These are phyloP conservation scores for Euura lappo DNA, from an alignment of 1,140 invertebrate species.

Conservation along the genomic window DNA sequence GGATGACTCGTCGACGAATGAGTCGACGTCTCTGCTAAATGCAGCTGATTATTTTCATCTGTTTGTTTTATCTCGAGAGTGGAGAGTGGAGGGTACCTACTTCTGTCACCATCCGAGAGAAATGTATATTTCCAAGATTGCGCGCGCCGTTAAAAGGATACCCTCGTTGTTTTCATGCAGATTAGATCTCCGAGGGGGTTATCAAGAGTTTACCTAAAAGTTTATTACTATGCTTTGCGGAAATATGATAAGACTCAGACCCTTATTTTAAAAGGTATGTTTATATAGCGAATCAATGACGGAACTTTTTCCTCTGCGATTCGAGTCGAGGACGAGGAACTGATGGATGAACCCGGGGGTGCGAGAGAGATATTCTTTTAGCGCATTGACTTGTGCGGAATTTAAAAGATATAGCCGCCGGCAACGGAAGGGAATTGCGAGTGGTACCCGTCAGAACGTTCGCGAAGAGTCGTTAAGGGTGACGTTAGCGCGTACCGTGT, in stretches of 20 bases:
- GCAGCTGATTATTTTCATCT: slow-evolving; percentile 44
- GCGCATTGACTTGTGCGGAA: background rate
- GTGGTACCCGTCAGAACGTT: slow-evolving; percentile 30
- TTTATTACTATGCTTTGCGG: background rate
- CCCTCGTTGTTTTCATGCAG: slow-evolving; percentile 5
- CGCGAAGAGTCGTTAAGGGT: slow-evolving; percentile 49
- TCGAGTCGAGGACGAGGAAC: background rate
- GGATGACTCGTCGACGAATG: slow-evolving; percentile 24
- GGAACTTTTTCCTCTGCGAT: background rate
- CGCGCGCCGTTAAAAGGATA: background rate
- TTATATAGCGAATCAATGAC: background rate
- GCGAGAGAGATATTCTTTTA: slow-evolving; percentile 21
- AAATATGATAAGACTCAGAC: too few species aligned
- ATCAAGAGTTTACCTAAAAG: slow-evolving; percentile 20
- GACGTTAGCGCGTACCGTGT: slow-evolving; percentile 46
- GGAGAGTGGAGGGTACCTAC: slow-evolving; percentile 9
- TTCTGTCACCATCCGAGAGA: slow-evolving; percentile 10
- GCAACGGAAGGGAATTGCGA: background rate
- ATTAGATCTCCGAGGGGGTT: slow-evolving; percentile 22
- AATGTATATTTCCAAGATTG: background rate
- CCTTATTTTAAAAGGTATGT: too few species aligned
- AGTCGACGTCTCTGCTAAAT: slow-evolving; percentile 38
- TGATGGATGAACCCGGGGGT: slow-evolving; percentile 30
- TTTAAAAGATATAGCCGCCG: slow-evolving; percentile 2
- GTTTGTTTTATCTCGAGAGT: background rate